Percentiles rank a stretch among this genome's conserved stretches.
Evolutionary conservation across 2,888 invertebrate species (phyloP).

Genomic region (Dolichopus griseipennis): DNA sequence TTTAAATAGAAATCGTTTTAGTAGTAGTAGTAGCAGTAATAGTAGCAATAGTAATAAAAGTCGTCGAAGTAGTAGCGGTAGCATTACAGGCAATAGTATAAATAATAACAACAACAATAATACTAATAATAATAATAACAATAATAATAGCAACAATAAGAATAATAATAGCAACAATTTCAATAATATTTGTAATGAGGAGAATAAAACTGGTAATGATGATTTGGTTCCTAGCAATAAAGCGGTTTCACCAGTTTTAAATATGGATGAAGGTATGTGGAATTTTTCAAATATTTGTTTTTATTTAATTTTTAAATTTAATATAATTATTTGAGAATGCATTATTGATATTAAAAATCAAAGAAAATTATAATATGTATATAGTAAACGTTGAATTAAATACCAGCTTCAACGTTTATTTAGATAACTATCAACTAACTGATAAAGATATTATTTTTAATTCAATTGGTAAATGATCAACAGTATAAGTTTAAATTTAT

Average conservation of each 20-base stretch:
- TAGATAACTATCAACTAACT: no score
- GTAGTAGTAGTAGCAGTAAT: constrained; percentile 12
- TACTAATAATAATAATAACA: not conserved
- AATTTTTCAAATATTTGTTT: no score
- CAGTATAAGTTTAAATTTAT: no score
- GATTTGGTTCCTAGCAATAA: constrained; percentile 10
- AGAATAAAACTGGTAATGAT: constrained; percentile 13
- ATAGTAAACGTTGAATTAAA: no score
- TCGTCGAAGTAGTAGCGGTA: constrained; percentile 18
- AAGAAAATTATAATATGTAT: no score
- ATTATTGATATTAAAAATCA: no score
- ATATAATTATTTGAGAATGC: no score
- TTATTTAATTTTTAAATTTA: no score
- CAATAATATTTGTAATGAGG: constrained; percentile 15
- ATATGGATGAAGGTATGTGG: constrained; percentile 13
- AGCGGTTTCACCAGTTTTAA: constrained; percentile 17
- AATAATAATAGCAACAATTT: constrained; percentile 20
- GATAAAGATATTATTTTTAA: no score
- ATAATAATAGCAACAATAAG: constrained; percentile 19
- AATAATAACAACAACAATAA: constrained; percentile 22
- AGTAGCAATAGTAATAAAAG: constrained; percentile 18
- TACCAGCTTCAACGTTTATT: no score
- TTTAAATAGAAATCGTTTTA: constrained; percentile 7
- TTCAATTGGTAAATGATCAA: no score
- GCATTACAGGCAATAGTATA: constrained; percentile 15